phyloP scores from a whole-genome alignment of 2,888 invertebrate genomes.

The Antitype chi region DNA sequence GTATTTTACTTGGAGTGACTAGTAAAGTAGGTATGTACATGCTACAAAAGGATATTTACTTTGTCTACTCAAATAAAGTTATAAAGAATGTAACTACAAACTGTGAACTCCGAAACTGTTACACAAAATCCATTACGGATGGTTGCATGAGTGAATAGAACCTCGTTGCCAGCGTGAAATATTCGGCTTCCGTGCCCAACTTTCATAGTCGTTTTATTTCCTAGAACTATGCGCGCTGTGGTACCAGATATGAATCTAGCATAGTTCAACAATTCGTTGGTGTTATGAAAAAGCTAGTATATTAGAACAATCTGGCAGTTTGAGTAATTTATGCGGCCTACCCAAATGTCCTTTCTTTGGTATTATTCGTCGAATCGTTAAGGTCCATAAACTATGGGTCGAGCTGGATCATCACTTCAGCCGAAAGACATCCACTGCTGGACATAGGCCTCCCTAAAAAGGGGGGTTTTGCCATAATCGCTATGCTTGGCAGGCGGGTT shows the following conservation, averaged over 20 bases:
- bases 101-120: constrained; percentile 15
- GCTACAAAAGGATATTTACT: not conserved
- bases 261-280: constrained; percentile 12
- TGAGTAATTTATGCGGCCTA: too few species aligned
- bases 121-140: constrained; percentile 32
- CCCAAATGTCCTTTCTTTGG: too few species aligned
- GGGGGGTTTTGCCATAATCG: too few species aligned
- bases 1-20: too few species aligned
- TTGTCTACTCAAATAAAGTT: constrained; percentile 9
- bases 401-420: too few species aligned
- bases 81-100: constrained; percentile 19
- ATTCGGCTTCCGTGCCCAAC: constrained; percentile 31
- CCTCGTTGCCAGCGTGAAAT: constrained; percentile 31
- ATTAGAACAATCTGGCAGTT: not conserved
- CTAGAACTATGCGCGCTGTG: constrained; percentile 1
- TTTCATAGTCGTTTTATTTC: constrained; percentile 32
- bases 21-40: not conserved
- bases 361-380: too few species aligned
- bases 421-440: too few species aligned
- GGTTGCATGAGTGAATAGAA: constrained; percentile 12
- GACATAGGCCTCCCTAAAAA: too few species aligned
- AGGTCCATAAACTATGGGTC: too few species aligned
- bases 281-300: constrained; percentile 16
- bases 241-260: constrained; percentile 35
- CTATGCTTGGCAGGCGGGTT: too few species aligned